A percentile compares a stretch with the other conserved stretches of the same genome.
Conservation (phyloP, 2,113 vertebrate genomes). For the Cranoglanis bouderius region DNA sequence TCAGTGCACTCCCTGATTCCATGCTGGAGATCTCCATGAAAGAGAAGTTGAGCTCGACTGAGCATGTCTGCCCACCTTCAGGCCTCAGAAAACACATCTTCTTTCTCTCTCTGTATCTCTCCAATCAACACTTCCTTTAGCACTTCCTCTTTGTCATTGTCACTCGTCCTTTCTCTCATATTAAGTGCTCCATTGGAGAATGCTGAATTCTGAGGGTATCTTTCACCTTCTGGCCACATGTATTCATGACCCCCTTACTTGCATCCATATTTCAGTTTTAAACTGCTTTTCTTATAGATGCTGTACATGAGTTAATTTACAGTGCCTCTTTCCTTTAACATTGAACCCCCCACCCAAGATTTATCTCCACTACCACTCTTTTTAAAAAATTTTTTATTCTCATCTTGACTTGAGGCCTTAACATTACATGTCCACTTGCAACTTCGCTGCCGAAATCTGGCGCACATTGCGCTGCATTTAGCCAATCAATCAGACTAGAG, state of each 20-base stretch:
- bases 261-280: background rate
- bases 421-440: background rate
- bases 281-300: background rate
- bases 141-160: conserved; percentile 11
- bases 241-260: background rate
- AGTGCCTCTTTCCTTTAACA: background rate
- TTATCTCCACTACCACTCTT: background rate
- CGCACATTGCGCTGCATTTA: background rate
- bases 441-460: background rate
- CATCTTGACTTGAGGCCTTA: background rate
- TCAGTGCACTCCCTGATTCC: conserved; percentile 21
- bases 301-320: background rate
- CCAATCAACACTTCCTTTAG: conserved; percentile 18
- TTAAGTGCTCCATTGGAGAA: background rate
- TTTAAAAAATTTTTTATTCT: background rate
- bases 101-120: conserved; percentile 3
- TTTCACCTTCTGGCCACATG: background rate
- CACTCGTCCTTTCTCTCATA: background rate
- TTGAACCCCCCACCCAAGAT: background rate
- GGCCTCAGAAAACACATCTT: conserved; percentile 17
- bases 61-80: conserved; percentile 46
- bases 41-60: conserved; percentile 47
- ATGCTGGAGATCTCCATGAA: conserved; percentile 52
- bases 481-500: background rate
- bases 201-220: background rate